These are phyloP conservation scores for Pteronotus mesoamericanus DNA, from an alignment of 2,797 vertebrate genomes.

Conservation along the genomic window DNA sequence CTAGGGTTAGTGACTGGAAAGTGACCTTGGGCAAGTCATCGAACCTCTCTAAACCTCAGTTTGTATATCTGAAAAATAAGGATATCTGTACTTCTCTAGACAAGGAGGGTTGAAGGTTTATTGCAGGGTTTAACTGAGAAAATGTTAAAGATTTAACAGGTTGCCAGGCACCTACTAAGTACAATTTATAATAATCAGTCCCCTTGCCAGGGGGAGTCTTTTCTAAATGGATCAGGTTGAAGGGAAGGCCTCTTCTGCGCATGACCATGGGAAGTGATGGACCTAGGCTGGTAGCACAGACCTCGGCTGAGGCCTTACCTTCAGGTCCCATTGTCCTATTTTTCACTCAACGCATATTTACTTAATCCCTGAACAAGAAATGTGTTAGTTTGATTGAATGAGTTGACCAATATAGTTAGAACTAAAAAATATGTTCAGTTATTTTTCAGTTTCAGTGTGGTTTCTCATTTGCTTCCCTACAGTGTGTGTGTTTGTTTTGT, in stretches of 20 bases:
- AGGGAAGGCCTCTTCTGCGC: not conserved
- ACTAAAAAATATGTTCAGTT: slow-evolving; percentile 22
- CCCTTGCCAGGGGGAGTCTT: not conserved
- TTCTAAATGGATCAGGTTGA: not conserved
- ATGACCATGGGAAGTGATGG: not conserved
- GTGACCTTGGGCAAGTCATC: not conserved
- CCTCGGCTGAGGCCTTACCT: not conserved
- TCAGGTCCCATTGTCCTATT: not conserved
- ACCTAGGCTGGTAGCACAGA: too few species aligned
- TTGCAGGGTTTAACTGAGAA: not conserved
- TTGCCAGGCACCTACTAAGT: not conserved
- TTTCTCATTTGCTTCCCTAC: not conserved
- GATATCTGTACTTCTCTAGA: not conserved
- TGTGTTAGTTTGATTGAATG: not conserved
- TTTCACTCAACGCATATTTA: not conserved
- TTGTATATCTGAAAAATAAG: not conserved
- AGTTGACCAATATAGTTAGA: not conserved
- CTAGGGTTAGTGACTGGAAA: not conserved
- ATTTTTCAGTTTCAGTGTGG: not conserved
- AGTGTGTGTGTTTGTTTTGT: not conserved
- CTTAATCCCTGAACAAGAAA: slow-evolving; percentile 15
- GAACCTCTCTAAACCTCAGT: not conserved
- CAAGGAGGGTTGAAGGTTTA: not conserved
- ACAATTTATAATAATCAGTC: not conserved
- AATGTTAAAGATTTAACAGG: not conserved